A percentile compares a stretch with the other conserved stretches of the same genome.
Conservation (phyloP, 2,113 vertebrate species). For the Eurypyga helias region DNA sequence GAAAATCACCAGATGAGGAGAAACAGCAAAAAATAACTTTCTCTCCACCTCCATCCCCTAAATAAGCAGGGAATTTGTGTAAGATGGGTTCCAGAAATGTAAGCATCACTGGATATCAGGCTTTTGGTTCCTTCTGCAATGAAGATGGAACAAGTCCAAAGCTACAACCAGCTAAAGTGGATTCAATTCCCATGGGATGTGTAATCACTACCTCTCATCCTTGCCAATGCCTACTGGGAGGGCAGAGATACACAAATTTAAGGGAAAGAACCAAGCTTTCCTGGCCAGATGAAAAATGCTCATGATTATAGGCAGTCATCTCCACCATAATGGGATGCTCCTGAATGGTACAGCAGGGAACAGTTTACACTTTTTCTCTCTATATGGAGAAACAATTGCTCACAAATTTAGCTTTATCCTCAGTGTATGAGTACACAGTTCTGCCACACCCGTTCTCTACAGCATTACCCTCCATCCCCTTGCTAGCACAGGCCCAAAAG, state of each 20-base stretch:
- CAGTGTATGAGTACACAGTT: background rate
- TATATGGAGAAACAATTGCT: background rate
- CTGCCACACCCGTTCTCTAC: background rate
- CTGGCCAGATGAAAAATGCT: background rate
- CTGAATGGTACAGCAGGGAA: background rate
- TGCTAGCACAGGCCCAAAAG: background rate
- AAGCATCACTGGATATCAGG: background rate
- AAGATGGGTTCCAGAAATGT: background rate
- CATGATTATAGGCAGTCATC: background rate
- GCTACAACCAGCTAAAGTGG: background rate
- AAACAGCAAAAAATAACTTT: background rate
- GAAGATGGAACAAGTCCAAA: background rate
- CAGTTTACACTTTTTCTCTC: background rate
- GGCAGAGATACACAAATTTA: background rate
- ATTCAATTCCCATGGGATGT: background rate
- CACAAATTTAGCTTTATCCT: background rate
- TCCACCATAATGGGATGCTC: background rate
- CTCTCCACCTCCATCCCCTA: rapidly evolving
- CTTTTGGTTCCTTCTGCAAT: background rate
- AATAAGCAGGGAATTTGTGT: background rate
- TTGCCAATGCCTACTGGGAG: background rate
- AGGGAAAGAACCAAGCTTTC: background rate
- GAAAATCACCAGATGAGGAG: background rate
- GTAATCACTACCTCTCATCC: background rate
- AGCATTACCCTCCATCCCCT: background rate